phyloP scores from a whole-genome alignment of 2,888 invertebrate species.

The Agrilus cyanescens region DNA sequence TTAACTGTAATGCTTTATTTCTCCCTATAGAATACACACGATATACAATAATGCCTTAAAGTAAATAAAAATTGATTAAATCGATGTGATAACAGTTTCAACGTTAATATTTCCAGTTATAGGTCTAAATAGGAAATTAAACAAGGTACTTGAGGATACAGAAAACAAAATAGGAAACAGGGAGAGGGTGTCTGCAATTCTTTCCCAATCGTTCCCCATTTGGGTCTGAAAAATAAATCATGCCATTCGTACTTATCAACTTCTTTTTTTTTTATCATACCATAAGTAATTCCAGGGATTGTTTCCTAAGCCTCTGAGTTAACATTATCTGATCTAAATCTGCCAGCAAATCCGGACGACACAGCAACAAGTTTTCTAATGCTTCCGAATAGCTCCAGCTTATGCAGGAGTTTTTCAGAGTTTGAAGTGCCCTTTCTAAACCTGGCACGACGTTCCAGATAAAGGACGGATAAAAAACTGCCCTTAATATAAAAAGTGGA shows the following conservation, averaged over 20 bases:
- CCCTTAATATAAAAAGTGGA: slow-evolving; percentile 44
- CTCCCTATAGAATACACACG: neutral
- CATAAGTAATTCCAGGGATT: slow-evolving; percentile 14
- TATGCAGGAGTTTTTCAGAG: slow-evolving; percentile 22
- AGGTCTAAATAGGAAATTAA: slow-evolving; percentile 30
- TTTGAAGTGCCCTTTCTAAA: slow-evolving; percentile 18
- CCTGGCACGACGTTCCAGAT: slow-evolving; percentile 30
- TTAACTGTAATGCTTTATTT: too few species aligned
- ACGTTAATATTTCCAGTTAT: slow-evolving; percentile 33
- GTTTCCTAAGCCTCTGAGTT: slow-evolving; percentile 14
- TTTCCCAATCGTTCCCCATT: slow-evolving; percentile 18
- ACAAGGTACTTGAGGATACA: slow-evolving; percentile 24
- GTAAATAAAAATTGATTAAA: slow-evolving; percentile 19
- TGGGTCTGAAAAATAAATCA: slow-evolving; percentile 13
- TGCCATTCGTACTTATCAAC: neutral
- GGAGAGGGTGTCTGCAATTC: slow-evolving; percentile 24
- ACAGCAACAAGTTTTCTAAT: slow-evolving; percentile 29
- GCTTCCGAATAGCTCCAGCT: slow-evolving; percentile 23
- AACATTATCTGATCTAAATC: slow-evolving; percentile 21
- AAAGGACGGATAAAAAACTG: slow-evolving; percentile 45
- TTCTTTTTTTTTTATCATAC: slow-evolving; percentile 10
- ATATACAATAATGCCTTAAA: neutral
- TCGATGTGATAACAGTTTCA: slow-evolving; percentile 34
- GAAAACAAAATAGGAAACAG: slow-evolving; percentile 25
- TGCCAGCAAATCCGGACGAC: slow-evolving; percentile 26